Base-by-base conservation (phyloP, 2,113 vertebrate species). In the Martes martes region DNA sequence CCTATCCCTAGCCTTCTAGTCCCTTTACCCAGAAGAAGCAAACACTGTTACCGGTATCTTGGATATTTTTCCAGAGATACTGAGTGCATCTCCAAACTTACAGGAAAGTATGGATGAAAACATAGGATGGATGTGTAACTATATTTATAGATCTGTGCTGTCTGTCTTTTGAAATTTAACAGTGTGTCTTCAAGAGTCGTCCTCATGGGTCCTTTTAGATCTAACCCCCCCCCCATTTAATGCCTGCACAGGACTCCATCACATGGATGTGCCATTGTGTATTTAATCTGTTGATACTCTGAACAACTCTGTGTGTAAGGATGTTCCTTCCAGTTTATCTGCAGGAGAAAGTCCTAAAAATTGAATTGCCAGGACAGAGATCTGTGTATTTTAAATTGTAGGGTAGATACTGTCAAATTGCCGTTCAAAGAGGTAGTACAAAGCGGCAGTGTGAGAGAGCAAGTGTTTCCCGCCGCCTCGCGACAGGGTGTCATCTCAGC, bases 401-500 rank as follows among this genome's bases (percentile, higher is more conserved):
- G 11, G n/a, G 45, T 65, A 45, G 10, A 33, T 65, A 4, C 3
- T 24, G 45, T 86, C 73, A 80, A 47, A 45, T 21, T 50, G 14
- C 39, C 42, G 0, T 69, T 26, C 73, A 33, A 16, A 92, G 42
- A 84, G 55, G 7, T 42, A 36, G 11, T 57, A 16, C 13, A 11
- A 31, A 50, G 23, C 69, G 52, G 78, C 1, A 0, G 0, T 5
- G 10, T 26, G 2, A 7, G 63, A 61, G 88, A 63, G 42, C 0
- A 2, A 2, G 4, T 52, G 36, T 21, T 79, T 36, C 78, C 79
- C 73, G 14, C 57, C 3, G 11, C 36, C 47, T 23, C 6, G 0
- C 1, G 2, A 9, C 26, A 33, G 31, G 21, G 11, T 3, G 9
- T 1, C 1, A 82, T 7, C 2, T 63, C 67, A 19, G 1, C 16